phyloP scores from a whole-genome alignment of 2,797 vertebrate genomes.

The Lacerta agilis region DNA sequence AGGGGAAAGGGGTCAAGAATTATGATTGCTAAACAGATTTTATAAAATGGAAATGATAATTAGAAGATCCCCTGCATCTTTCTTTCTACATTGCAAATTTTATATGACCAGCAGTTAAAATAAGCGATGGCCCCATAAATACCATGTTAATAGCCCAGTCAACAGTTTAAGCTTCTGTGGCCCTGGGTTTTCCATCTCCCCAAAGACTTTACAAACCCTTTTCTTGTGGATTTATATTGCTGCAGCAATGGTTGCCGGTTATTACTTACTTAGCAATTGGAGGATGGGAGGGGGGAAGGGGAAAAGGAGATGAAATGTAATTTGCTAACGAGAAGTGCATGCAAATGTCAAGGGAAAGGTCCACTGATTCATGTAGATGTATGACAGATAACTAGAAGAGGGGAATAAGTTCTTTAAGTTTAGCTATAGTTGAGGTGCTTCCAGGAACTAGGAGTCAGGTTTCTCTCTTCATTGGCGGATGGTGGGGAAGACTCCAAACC shows the following conservation, averaged over 20 bases:
- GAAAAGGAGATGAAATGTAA: not conserved
- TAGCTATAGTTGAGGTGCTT: too few relatives aligned
- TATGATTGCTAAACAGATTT: slow-evolving; percentile 61
- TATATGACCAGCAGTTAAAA: slow-evolving; percentile 65
- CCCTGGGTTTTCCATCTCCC: slow-evolving; percentile 32
- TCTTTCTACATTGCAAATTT: slow-evolving; percentile 50
- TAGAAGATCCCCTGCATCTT: slow-evolving; percentile 56
- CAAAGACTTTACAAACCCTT: slow-evolving; percentile 27
- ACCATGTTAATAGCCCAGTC: slow-evolving; percentile 56
- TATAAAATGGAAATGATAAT: slow-evolving; percentile 64
- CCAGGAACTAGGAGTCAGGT: too few relatives aligned
- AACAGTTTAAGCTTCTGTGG: slow-evolving; percentile 34
- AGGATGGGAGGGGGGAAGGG: not conserved
- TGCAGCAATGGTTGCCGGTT: not conserved
- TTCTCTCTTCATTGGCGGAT: too few relatives aligned
- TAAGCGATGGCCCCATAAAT: slow-evolving; percentile 67
- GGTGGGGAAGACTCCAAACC: too few relatives aligned
- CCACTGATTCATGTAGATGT: not conserved
- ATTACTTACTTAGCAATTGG: slow-evolving; percentile 40
- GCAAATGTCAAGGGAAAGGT: not conserved
- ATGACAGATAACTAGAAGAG: not conserved
- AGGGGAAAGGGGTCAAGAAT: slow-evolving; percentile 14
- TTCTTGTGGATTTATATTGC: slow-evolving; percentile 39
- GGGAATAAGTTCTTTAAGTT: not conserved
- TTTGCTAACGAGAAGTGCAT: not conserved